These are phyloP conservation scores for Theonella swinhoei DNA, from an alignment of 37 sponge, comb jelly and placozoan species.

Conservation along the genomic window DNA sequence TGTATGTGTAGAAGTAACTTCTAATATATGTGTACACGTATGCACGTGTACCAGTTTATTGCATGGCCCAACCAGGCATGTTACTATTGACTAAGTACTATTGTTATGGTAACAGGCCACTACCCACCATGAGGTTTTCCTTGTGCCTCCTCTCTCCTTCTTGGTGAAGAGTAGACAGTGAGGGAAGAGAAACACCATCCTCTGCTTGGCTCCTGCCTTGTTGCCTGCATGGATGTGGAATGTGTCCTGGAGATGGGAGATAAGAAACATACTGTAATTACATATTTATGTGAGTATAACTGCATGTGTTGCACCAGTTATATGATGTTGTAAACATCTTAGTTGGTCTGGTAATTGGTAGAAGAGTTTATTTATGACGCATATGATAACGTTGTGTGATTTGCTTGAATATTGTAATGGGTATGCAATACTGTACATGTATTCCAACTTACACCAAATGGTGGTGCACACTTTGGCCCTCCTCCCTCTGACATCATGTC, in stretches of 20 bases:
- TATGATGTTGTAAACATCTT: too few species aligned
- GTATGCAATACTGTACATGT: too few species aligned
- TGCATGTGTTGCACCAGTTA: too few species aligned
- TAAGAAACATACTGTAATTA: neutral
- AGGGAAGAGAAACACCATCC: constrained; percentile 80
- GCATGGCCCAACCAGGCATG: too few species aligned
- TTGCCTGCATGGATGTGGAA: constrained; percentile 43
- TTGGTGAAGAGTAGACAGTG: constrained; percentile 69
- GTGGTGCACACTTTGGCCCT: neutral
- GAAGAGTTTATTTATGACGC: too few species aligned
- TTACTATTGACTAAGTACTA: too few species aligned
- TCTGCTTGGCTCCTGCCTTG: constrained; percentile 50
- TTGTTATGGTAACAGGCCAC: neutral
- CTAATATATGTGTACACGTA: neutral
- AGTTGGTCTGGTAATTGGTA: too few species aligned
- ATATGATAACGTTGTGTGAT: too few species aligned
- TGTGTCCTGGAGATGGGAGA: constrained; percentile 22
- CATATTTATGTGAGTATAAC: too few species aligned
- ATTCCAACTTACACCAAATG: neutral
- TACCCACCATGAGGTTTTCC: constrained; percentile 50
- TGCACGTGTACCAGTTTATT: too few species aligned
- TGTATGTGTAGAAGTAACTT: neutral
- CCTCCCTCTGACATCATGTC: neutral
- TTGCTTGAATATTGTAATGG: too few species aligned
- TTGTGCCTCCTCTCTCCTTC: constrained; percentile 33